A percentile compares a stretch with the other conserved stretches of the same genome.
Evolutionary conservation across 2,888 invertebrate genomes (phyloP).

Genomic region (Synergus umbraculus): DNA sequence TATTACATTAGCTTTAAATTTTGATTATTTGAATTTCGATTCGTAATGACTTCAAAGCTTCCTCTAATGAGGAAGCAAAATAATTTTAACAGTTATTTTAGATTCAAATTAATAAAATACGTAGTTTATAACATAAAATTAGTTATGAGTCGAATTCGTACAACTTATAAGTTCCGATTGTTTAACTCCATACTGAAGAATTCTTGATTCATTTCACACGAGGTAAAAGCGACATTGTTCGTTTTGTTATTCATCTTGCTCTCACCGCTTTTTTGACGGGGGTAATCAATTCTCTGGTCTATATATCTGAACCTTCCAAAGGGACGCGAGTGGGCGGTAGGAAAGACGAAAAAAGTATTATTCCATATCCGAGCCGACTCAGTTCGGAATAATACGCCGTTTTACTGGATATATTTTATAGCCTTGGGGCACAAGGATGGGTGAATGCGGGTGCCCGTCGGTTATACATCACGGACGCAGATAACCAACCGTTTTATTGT

Average conservation of each 20-base stretch:
- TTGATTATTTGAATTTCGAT: no score
- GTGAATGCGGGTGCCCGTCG: constrained; percentile 51
- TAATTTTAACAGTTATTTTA: no score
- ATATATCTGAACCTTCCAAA: constrained; percentile 42
- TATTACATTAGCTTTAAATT: no score
- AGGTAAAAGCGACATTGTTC: not conserved
- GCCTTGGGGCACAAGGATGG: constrained; percentile 42
- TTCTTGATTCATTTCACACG: no score
- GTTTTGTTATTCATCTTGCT: constrained; percentile 41
- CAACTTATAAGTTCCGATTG: no score
- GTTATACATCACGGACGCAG: constrained; percentile 62
- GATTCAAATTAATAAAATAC: no score
- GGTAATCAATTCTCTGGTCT: constrained; percentile 46
- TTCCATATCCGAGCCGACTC: constrained; percentile 49
- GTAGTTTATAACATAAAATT: no score
- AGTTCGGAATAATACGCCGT: constrained; percentile 58
- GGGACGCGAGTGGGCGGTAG: not conserved
- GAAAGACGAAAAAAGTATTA: constrained; percentile 54
- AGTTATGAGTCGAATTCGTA: no score
- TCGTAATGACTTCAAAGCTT: no score
- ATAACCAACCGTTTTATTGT: constrained; percentile 64
- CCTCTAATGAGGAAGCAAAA: no score
- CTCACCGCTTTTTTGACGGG: constrained; percentile 41
- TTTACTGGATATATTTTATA: constrained; percentile 51
- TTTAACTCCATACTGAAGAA: no score